Evolutionary conservation across 2,888 invertebrate species (phyloP), one percentile per base, ranked within the genome.

Genomic region (Alentia gelatinosa): DNA sequence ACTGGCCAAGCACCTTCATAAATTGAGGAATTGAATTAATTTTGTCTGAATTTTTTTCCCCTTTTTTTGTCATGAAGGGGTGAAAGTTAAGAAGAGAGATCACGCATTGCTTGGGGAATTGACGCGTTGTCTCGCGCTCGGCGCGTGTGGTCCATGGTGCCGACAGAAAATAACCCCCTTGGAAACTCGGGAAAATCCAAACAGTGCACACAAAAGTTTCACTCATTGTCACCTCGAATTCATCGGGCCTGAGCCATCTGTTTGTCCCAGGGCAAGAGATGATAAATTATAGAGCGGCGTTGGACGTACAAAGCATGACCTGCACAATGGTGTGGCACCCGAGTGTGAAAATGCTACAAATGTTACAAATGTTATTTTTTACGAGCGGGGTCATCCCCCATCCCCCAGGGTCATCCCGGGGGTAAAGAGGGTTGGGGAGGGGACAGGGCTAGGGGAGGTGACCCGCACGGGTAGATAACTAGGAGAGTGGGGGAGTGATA

Each of bases 341-440:
- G 79, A 79, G 37, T 79, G 79, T 79, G 79, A 79, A 79, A 79
- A 79, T 79, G 79, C 79, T 79, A 79, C 79, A 79, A 79, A 79
- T 79, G 79, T 79, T 79, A 79, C 79, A 79, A 79, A 79, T 79
- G 79, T 79, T 79, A 12, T 79, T 79, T 79, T 79, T 79, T 79
- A 79, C 79, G 79, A 79, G 79, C 79, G 15, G 37, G 79, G 79
- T 79, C 79, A 79, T 39, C 79, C 35, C 15, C 39, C 35, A 19
- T 12, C 37, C 79, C 79, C 79, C 9, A 30, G 50, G 47, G 50
- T 47, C 47, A 30, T 26, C 26, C 35, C 19, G n/a, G 26, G 75
- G 75, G 37, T 30, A 75, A 37, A 75, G 75, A 75, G 37, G 75
- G 33, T 30, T 35, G 26, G 37, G 75, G 83, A 83, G 83, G 83